Evolutionary conservation across 2,888 invertebrate species (phyloP).

Genomic region (Erebia aethiops): DNA sequence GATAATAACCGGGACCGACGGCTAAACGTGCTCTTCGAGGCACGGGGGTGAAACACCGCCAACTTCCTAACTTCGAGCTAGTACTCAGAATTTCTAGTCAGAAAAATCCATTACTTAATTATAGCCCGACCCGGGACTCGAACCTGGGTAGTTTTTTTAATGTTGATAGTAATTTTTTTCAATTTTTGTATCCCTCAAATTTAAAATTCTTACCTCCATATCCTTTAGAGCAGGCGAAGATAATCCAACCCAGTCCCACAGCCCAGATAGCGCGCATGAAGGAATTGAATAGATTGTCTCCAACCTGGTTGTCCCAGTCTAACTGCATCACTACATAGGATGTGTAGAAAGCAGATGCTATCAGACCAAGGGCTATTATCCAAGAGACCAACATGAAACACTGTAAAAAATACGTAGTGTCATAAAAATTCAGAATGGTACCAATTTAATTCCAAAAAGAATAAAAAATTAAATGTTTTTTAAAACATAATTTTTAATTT

Average conservation of each 20-base stretch:
- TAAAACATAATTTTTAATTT: too few species aligned
- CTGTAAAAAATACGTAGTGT: slow-evolving; percentile 27
- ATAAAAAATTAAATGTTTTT: too few species aligned
- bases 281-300: slow-evolving; percentile 61
- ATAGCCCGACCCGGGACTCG: too few species aligned
- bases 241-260: slow-evolving; percentile 69
- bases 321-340: slow-evolving; percentile 45
- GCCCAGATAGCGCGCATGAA: slow-evolving; percentile 72
- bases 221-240: slow-evolving; percentile 72
- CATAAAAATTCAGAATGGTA: too few species aligned
- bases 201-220: slow-evolving; percentile 60
- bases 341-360: slow-evolving; percentile 38
- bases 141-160: too few species aligned
- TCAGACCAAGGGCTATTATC: slow-evolving; percentile 30
- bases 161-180: background rate
- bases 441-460: too few species aligned
- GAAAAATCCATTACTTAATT: too few species aligned
- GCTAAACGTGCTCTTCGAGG: too few species aligned
- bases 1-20: too few species aligned
- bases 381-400: slow-evolving; percentile 28
- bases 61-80: too few species aligned
- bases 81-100: too few species aligned
- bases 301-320: slow-evolving; percentile 59
- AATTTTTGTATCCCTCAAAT: background rate
- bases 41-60: too few species aligned